These are phyloP conservation scores for Siniperca undulata DNA, from an alignment of 2,797 vertebrate species.

Conservation along the genomic window DNA sequence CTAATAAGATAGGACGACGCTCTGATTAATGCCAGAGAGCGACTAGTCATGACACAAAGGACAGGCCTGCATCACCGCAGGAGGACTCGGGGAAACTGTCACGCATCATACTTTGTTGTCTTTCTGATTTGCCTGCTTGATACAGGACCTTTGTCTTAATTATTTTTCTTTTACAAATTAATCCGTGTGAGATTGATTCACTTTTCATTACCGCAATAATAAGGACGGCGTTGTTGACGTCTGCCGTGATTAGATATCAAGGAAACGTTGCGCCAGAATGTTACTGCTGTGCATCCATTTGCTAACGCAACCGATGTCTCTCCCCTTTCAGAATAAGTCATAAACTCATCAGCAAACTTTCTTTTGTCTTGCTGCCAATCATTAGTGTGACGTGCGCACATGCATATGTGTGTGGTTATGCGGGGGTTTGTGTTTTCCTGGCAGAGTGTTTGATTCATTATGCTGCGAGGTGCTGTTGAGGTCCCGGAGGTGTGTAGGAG, in stretches of 20 bases:
- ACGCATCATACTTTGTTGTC: slow-evolving; percentile 63
- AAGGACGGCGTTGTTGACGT: slow-evolving; percentile 64
- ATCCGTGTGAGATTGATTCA: slow-evolving; percentile 75
- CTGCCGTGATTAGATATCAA: slow-evolving; percentile 68
- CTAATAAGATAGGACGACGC: slow-evolving; percentile 78
- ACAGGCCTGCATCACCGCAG: slow-evolving; percentile 70
- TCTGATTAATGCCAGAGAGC: slow-evolving; percentile 79
- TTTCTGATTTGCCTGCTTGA: slow-evolving; percentile 71
- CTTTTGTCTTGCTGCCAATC: slow-evolving; percentile 32
- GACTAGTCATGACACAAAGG: slow-evolving; percentile 78
- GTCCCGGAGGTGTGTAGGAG: slow-evolving; percentile 69
- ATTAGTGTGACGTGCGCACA: background rate
- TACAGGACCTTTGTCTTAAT: slow-evolving; percentile 79
- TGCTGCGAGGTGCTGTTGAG: slow-evolving; percentile 54
- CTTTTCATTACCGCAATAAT: slow-evolving; percentile 71
- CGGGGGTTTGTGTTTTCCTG: slow-evolving; percentile 46
- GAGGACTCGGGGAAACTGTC: slow-evolving; percentile 62
- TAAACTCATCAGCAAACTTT: slow-evolving; percentile 56
- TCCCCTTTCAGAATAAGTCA: slow-evolving; percentile 20
- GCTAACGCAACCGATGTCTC: background rate
- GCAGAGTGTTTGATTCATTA: slow-evolving; percentile 56
- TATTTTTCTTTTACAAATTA: slow-evolving; percentile 77
- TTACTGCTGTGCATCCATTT: slow-evolving; percentile 35
- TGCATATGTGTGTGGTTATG: slow-evolving; percentile 16
- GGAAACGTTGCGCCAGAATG: background rate